Percentiles rank a stretch among this genome's conserved stretches.
Evolutionary conservation across 2,113 vertebrate species (phyloP).

Genomic region (Ahaetulla prasina): DNA sequence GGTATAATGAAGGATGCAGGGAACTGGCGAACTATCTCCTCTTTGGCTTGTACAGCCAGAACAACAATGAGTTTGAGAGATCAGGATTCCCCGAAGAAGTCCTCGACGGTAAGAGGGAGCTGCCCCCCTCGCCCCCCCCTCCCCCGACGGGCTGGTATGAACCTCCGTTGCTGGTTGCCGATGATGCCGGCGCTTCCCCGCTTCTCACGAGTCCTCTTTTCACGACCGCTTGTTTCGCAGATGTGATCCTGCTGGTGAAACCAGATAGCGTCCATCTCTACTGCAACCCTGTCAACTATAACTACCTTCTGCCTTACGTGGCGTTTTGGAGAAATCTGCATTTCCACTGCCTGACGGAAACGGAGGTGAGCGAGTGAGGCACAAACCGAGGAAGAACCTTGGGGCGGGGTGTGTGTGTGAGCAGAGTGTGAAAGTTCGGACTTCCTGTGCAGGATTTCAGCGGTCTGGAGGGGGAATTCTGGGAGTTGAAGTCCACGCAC

Average conservation of each 20-base stretch:
- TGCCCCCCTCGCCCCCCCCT: no score
- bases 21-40: conserved; percentile 94
- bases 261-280: conserved; percentile 91
- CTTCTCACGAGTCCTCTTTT: no score
- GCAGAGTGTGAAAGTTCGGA: not conserved
- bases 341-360: conserved; percentile 91
- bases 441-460: not conserved
- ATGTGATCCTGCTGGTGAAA: conserved; percentile 91
- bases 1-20: conserved; percentile 92
- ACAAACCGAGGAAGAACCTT: not conserved
- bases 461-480: not conserved
- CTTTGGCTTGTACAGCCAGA: conserved; percentile 87
- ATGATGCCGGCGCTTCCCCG: not conserved
- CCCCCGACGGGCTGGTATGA: not conserved
- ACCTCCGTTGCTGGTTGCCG: no score
- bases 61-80: conserved; percentile 75
- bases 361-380: conserved; percentile 76
- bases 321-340: conserved; percentile 94
- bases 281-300: conserved; percentile 94
- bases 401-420: no score
- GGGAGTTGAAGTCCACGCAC: not conserved
- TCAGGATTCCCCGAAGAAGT: conserved; percentile 89
- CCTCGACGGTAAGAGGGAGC: conserved; percentile 81
- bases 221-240: conserved; percentile 64
- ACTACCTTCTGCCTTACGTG: conserved; percentile 84